Evolutionary conservation across 1,140 invertebrate species (phyloP), one percentile per base, ranked within the genome.

Genomic region (Babylonia areolata): DNA sequence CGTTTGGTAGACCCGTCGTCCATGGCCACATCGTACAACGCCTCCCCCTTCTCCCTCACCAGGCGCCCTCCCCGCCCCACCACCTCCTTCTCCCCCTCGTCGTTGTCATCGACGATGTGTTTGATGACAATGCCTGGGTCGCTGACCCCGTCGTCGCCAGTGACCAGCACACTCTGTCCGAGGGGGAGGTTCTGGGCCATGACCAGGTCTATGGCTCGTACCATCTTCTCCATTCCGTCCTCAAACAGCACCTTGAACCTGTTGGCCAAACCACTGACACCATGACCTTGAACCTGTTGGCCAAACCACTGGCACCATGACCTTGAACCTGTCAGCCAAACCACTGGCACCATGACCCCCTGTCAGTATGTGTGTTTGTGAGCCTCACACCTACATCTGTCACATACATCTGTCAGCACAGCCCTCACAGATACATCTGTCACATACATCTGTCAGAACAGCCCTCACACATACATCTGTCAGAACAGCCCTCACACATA

Each of bases 161-260:
- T 71, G 0, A 91, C 92, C 85, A 93, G 88, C 0, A 93, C 92
- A 73, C 88, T 89, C 85, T 92, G 92, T 15, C 91, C 91, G 23
- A 91, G 80, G 1, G 90, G 89, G 3, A 93, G 82, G 11, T 89
- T 83, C 23, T 87, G 85, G n/a, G 91, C 87, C 64, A 91, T 46
- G 0, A 93, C 79, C 28, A 92, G 84, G 33, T 92, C 90, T 28
- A 51, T 40, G 1, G 84, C 83, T 54, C 88, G 88, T 5, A 90
- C 90, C 12, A 75, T 77, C 33, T 86, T 73, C 58, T 88, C 69
- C 81, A 90, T 89, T 20, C 91, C 92, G 86, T 93, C 92, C 87
- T 90, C 91, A 91, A 91, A 91, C 37, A 84, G 84, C 20, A 92
- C 82, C 75, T 81, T 23, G 81, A 77, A 85, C 51, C 87, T 88